Evolutionary conservation across 2,888 invertebrate species (phyloP).

Genomic region (Calliphora vomitoria): DNA sequence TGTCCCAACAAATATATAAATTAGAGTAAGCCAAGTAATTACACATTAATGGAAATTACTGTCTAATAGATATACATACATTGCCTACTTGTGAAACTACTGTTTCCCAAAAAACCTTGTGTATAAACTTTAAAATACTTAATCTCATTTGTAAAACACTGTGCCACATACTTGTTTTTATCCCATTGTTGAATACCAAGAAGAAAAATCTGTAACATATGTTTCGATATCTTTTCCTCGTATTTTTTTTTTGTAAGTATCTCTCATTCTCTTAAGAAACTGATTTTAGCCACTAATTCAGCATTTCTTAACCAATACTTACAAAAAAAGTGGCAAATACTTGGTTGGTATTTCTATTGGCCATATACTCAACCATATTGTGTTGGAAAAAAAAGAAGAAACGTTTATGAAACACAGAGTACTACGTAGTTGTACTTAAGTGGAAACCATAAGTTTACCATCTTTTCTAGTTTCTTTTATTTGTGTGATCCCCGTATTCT

Average conservation of each 20-base stretch:
- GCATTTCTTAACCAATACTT: conserved; percentile 63
- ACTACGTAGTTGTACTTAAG: conserved; percentile 54
- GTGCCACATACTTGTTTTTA: background rate
- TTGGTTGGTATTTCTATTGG: conserved; percentile 68
- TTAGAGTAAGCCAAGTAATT: too few species aligned
- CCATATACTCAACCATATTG: conserved; percentile 57
- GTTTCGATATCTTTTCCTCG: conserved; percentile 49
- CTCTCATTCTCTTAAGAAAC: conserved; percentile 28
- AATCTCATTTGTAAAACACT: background rate
- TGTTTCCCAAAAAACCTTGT: too few species aligned
- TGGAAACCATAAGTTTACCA: conserved; percentile 64
- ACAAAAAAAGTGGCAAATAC: conserved; percentile 46
- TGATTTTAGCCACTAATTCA: conserved; percentile 71
- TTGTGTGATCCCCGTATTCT: conserved; percentile 22
- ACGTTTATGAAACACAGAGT: conserved; percentile 5
- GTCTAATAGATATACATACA: too few species aligned
- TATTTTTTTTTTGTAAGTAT: background rate
- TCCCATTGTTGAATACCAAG: conserved; percentile 5
- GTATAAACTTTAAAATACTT: too few species aligned
- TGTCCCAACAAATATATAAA: too few species aligned
- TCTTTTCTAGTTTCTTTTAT: conserved; percentile 11
- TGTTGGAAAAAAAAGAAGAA: background rate
- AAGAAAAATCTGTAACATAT: conserved; percentile 56
- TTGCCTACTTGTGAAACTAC: too few species aligned
- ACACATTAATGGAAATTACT: too few species aligned